Percentiles rank a stretch among this genome's conserved stretches.
Evolutionary conservation across 2,113 vertebrate species (phyloP).

Genomic region (Natator depressus): DNA sequence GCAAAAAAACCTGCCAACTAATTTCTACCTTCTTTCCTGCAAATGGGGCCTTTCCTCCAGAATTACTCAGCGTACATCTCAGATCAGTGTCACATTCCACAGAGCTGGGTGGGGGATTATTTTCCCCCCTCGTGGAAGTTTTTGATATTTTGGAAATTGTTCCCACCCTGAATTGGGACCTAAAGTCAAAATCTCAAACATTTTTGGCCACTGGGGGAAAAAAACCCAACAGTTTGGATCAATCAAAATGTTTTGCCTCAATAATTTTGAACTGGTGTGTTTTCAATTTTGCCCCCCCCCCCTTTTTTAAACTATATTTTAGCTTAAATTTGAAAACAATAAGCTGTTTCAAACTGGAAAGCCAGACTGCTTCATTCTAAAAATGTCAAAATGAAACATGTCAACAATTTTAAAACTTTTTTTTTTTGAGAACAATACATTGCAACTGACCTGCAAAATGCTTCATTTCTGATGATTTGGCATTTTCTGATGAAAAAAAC

Average conservation of each 20-base stretch:
- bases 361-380: neutral
- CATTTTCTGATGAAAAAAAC: neutral
- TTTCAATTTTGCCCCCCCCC: neutral
- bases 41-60: neutral
- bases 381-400: neutral
- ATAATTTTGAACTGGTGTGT: neutral
- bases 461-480: neutral
- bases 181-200: fast-evolving
- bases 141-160: neutral
- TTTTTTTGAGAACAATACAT: neutral
- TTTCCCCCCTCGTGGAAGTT: fast-evolving
- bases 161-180: fast-evolving
- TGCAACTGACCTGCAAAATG: neutral
- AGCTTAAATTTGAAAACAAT: conserved; percentile 6
- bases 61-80: neutral
- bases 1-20: neutral
- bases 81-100: fast-evolving
- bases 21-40: neutral
- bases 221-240: neutral
- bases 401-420: neutral
- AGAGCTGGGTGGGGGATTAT: fast-evolving
- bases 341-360: conserved; percentile 18
- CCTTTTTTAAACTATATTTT: neutral
- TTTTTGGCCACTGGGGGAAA: neutral
- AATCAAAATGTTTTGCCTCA: neutral